Evolutionary conservation across 2,888 invertebrate species (phyloP).

Genomic region (Xanthia togata): DNA sequence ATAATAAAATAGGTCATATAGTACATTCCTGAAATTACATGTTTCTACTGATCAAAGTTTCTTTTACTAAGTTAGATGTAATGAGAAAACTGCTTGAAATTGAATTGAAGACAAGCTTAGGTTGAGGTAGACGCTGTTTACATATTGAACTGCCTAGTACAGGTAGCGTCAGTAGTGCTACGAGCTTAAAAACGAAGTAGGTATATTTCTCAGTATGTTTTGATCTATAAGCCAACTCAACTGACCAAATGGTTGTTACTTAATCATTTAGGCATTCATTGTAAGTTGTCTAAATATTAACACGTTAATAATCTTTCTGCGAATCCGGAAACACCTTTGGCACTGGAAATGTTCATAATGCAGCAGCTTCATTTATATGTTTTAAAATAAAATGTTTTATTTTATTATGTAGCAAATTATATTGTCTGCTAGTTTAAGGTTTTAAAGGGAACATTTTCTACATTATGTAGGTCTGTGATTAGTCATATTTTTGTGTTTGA

Average conservation of each 20-base stretch:
- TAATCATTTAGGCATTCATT: background rate
- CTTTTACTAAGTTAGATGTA: background rate
- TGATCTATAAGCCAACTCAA: background rate
- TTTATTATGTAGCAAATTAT: conserved; percentile 48
- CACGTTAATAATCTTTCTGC: background rate
- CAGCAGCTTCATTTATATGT: conserved; percentile 34
- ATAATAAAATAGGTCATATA: background rate
- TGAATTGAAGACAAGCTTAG: background rate
- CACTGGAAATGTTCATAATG: conserved; percentile 48
- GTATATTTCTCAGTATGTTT: background rate
- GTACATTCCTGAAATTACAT: background rate
- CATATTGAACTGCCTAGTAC: background rate
- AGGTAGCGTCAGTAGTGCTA: background rate
- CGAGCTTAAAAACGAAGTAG: background rate
- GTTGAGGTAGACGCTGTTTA: conserved; percentile 1
- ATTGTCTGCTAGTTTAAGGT: conserved; percentile 59
- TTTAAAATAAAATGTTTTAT: conserved; percentile 46
- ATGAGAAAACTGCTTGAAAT: background rate
- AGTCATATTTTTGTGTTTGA: conserved; percentile 57
- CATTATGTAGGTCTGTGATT: conserved; percentile 57
- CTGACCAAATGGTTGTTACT: background rate
- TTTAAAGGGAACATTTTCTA: conserved; percentile 58
- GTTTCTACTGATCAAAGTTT: background rate
- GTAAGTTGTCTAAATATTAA: background rate
- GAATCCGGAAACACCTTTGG: conserved; percentile 16